Conservation (phyloP, 2,888 invertebrate species). For the Cosmorhoe ocellata region DNA sequence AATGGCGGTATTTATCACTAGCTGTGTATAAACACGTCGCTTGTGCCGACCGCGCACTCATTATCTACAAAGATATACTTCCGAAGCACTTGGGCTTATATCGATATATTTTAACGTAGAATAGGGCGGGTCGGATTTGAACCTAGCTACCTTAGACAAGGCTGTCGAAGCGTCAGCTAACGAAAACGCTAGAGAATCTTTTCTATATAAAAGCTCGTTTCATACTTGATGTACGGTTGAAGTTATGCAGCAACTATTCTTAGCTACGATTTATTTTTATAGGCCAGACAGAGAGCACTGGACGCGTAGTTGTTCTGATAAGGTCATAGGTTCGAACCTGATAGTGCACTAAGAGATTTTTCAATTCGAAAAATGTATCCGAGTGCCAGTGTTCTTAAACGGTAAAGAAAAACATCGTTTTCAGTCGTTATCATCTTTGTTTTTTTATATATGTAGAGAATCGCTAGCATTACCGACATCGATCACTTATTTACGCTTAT, state of each 20-base stretch:
- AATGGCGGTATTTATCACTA: conserved; percentile 7
- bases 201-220: too few relatives aligned
- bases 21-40: conserved; percentile 8
- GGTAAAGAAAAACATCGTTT: too few relatives aligned
- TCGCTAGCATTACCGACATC: background rate
- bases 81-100: conserved; percentile 55
- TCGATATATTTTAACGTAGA: conserved; percentile 49
- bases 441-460: too few relatives aligned
- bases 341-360: too few relatives aligned
- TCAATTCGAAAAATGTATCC: too few relatives aligned
- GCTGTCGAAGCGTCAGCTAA: background rate
- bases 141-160: conserved; percentile 4
- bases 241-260: background rate
- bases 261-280: background rate
- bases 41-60: conserved; percentile 13
- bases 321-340: too few relatives aligned
- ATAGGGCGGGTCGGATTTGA: conserved; percentile 42
- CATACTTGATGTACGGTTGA: background rate
- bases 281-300: too few relatives aligned
- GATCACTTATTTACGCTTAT: background rate
- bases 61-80: conserved; percentile 38
- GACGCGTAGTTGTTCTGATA: too few relatives aligned
- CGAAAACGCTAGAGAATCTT: background rate
- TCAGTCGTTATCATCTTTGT: too few relatives aligned
- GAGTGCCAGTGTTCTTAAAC: too few relatives aligned